phyloP scores from a whole-genome alignment of 2,113 vertebrate genomes.

The Limanda limanda region DNA sequence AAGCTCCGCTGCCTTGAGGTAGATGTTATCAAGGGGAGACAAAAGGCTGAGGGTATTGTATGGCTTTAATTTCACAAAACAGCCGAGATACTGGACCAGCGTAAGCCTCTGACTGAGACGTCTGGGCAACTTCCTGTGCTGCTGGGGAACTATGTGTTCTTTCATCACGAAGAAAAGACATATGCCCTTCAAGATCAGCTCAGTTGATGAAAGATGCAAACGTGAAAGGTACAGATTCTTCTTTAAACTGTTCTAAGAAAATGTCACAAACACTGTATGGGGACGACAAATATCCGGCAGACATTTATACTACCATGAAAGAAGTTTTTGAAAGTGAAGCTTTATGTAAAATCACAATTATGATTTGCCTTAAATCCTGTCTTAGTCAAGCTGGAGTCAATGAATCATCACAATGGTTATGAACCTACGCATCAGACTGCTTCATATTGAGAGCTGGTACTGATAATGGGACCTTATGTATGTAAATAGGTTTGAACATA shows the following conservation, averaged over 20 bases:
- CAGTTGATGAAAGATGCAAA: neutral
- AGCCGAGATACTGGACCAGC: neutral
- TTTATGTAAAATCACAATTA: neutral
- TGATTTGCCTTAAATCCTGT: neutral
- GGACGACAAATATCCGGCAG: neutral
- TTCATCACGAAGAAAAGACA: slow-evolving; percentile 1
- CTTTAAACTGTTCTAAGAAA: neutral
- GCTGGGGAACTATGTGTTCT: neutral
- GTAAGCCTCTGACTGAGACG: neutral
- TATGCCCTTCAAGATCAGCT: neutral
- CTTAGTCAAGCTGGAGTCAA: too few species aligned
- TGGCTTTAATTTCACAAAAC: slow-evolving; percentile 13
- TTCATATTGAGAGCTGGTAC: neutral
- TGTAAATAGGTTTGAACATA: neutral
- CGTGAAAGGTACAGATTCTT: neutral
- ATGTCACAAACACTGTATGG: neutral
- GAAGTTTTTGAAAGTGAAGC: too few species aligned
- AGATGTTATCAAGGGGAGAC: slow-evolving; percentile 38
- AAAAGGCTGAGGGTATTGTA: slow-evolving; percentile 2
- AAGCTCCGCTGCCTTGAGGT: slow-evolving; percentile 22
- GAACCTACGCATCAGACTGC: neutral
- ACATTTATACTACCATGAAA: neutral
- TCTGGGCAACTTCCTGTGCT: slow-evolving; percentile 21
- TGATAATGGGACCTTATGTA: neutral
- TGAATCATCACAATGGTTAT: too few species aligned